These are phyloP conservation scores for Drosophila sp. DNA, from an alignment of 1,140 invertebrate genomes.

Conservation along the genomic window DNA sequence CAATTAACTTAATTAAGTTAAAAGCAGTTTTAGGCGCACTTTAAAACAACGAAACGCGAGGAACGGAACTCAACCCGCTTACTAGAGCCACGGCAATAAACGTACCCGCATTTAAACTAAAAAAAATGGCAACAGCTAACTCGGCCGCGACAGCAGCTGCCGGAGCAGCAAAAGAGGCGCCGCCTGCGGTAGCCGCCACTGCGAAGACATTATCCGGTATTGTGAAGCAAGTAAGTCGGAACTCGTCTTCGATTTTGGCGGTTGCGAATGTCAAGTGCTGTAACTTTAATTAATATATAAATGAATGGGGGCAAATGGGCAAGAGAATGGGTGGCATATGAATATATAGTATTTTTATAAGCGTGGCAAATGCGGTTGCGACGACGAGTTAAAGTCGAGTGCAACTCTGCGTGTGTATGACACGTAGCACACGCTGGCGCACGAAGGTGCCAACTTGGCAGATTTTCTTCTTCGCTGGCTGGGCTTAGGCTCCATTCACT, in stretches of 20 bases:
- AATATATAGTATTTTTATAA: slow-evolving; percentile 45
- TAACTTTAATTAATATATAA: background rate
- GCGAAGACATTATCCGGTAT: slow-evolving; percentile 71
- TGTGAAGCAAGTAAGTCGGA: slow-evolving; percentile 77
- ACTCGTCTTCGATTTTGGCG: slow-evolving; percentile 1
- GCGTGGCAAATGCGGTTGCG: slow-evolving; percentile 69
- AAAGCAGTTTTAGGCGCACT: slow-evolving; percentile 60
- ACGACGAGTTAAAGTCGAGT: slow-evolving; percentile 40
- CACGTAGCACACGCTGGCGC: slow-evolving; percentile 68
- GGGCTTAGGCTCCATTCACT: slow-evolving; percentile 28
- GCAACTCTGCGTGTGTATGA: slow-evolving; percentile 65
- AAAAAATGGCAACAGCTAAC: slow-evolving; percentile 80
- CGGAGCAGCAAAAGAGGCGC: slow-evolving; percentile 74
- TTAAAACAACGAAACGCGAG: slow-evolving; percentile 46
- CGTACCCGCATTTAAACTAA: slow-evolving; percentile 53
- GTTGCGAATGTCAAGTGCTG: background rate
- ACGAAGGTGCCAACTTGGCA: slow-evolving; percentile 82
- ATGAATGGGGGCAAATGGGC: slow-evolving; percentile 8
- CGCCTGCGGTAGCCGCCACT: slow-evolving; percentile 63
- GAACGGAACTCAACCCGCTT: slow-evolving; percentile 51
- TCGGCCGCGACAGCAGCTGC: slow-evolving; percentile 62
- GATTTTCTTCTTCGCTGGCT: slow-evolving; percentile 62
- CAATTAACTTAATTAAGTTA: slow-evolving; percentile 79
- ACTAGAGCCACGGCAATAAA: slow-evolving; percentile 61
- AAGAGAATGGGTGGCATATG: slow-evolving; percentile 22